Conservation (phyloP, 2,888 invertebrate genomes). For the Dorcus parallelipipedus region DNA sequence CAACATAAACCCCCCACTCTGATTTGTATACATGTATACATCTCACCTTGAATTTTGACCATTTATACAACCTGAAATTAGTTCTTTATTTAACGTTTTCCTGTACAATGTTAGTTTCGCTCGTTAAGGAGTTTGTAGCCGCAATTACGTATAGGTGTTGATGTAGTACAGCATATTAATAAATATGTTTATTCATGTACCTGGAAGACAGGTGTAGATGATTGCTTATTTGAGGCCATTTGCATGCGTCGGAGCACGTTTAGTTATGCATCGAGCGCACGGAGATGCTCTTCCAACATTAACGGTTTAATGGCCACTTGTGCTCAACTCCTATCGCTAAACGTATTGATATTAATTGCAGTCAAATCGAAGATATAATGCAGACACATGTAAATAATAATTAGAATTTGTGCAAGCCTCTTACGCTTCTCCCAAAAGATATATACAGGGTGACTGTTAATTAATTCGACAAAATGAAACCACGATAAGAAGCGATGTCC, state of each 20-base stretch:
- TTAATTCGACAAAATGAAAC: too few species aligned
- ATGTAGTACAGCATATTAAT: background rate
- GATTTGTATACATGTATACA: too few species aligned
- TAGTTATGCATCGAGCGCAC: constrained; percentile 9
- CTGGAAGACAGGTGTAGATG: constrained; percentile 9
- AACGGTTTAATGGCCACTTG: constrained; percentile 9
- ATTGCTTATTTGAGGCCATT: constrained; percentile 10
- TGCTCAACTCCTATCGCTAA: constrained; percentile 5
- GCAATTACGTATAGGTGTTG: constrained; percentile 4
- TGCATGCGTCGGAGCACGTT: constrained; percentile 9
- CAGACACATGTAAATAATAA: too few species aligned
- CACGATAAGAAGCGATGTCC: too few species aligned
- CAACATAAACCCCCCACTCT: too few species aligned
- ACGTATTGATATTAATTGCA: constrained; percentile 10
- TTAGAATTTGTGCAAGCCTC: too few species aligned
- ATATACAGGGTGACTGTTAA: too few species aligned
- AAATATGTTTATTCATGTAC: constrained; percentile 7
- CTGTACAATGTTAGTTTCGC: too few species aligned
- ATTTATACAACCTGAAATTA: too few species aligned
- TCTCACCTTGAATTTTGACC: too few species aligned
- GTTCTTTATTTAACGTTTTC: too few species aligned
- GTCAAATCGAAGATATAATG: background rate
- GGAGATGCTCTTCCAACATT: constrained; percentile 4
- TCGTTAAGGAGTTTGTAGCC: background rate
- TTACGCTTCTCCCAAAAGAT: too few species aligned